Evolutionary conservation across 1,140 invertebrate genomes (phyloP).

Genomic region (Elymnias hypermnestra): DNA sequence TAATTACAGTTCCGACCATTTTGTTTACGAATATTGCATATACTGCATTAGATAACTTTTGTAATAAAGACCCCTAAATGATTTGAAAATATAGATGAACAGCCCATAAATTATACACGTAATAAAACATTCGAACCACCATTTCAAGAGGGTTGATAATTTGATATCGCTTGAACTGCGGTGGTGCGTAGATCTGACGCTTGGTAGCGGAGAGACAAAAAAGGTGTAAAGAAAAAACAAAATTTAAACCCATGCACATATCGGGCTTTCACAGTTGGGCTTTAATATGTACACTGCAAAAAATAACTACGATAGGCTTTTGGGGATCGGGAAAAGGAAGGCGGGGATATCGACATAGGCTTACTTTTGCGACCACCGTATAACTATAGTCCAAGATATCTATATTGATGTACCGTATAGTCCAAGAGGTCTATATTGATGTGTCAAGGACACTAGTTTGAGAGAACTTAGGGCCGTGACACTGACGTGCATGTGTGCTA

Average conservation of each 20-base stretch:
- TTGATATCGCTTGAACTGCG: slow-evolving; percentile 36
- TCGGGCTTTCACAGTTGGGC: slow-evolving; percentile 41
- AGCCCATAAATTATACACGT: neutral
- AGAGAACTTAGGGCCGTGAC: slow-evolving; percentile 16
- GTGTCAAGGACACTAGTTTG: neutral
- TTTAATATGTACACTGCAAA: slow-evolving; percentile 44
- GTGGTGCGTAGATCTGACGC: slow-evolving; percentile 35
- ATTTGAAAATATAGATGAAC: neutral
- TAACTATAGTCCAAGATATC: too few relatives aligned
- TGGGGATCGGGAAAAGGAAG: slow-evolving; percentile 20
- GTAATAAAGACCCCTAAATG: too few relatives aligned
- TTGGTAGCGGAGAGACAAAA: slow-evolving; percentile 30
- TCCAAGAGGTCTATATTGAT: too few relatives aligned
- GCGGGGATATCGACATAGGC: slow-evolving; percentile 48
- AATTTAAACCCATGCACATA: slow-evolving; percentile 61
- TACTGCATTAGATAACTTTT: too few relatives aligned
- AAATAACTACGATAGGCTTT: slow-evolving; percentile 36
- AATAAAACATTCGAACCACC: slow-evolving; percentile 47
- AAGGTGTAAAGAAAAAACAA: slow-evolving; percentile 27
- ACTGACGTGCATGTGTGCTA: slow-evolving; percentile 43
- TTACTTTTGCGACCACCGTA: slow-evolving; percentile 59
- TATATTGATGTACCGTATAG: too few relatives aligned
- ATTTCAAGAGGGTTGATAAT: slow-evolving; percentile 75
- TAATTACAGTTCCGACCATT: too few relatives aligned
- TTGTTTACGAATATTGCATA: too few relatives aligned